A percentile compares a stretch with the other conserved stretches of the same genome.
Evolutionary conservation across 2,797 vertebrate genomes (phyloP).

Genomic region (Schizothorax lantsangensis): DNA sequence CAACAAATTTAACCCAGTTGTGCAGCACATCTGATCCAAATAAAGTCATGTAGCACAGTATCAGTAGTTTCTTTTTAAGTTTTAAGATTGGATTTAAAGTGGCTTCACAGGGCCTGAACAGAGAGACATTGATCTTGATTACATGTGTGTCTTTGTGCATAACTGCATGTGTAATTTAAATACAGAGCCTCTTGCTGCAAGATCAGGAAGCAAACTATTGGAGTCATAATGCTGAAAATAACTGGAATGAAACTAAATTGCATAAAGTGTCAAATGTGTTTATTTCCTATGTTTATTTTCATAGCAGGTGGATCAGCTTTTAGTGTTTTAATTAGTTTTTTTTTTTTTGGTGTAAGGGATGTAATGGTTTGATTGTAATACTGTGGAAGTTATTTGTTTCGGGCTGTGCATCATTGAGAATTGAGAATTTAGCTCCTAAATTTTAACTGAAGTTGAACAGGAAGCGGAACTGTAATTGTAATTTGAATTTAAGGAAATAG

Average conservation of each 20-base stretch:
- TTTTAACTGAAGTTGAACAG: background rate
- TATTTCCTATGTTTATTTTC: constrained; percentile 16
- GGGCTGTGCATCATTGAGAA: constrained; percentile 22
- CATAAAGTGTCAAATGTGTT: background rate
- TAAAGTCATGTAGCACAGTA: background rate
- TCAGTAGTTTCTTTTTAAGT: background rate
- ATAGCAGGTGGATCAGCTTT: background rate
- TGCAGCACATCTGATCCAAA: background rate
- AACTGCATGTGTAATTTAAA: constrained; percentile 55
- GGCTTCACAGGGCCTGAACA: constrained; percentile 27
- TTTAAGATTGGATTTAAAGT: background rate
- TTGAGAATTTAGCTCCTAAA: constrained; percentile 11
- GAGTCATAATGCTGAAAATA: constrained; percentile 11
- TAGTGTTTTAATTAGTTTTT: background rate
- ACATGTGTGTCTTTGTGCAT: constrained; percentile 57
- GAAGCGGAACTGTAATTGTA: background rate
- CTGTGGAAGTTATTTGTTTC: background rate
- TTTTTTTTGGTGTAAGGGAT: background rate
- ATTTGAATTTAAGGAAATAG: background rate
- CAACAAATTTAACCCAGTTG: background rate
- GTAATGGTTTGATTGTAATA: background rate
- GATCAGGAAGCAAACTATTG: constrained; percentile 9
- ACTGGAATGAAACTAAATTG: constrained; percentile 18
- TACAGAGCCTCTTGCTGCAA: constrained; percentile 21
- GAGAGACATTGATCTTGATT: constrained; percentile 46